Percentiles rank a stretch among this genome's conserved stretches.
phyloP scores from a whole-genome alignment of 1,140 invertebrate species.

The Phortica variegata region DNA sequence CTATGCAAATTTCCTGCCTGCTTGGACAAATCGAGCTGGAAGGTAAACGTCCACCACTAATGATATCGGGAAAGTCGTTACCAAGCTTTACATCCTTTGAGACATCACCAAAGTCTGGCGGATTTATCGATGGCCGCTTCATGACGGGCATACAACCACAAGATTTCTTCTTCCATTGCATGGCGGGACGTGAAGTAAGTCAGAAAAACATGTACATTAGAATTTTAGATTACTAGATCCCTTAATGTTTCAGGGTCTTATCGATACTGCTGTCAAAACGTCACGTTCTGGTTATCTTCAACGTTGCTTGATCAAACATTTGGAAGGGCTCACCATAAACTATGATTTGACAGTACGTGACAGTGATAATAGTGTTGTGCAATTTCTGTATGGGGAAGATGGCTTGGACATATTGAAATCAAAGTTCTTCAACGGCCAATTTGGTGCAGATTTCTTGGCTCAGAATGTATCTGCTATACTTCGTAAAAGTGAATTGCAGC shows the following conservation, averaged over 20 bases:
- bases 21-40: slow-evolving; percentile 98
- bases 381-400: slow-evolving; percentile 98
- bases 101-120: slow-evolving; percentile 87
- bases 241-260: slow-evolving; percentile 62
- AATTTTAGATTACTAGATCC: not conserved
- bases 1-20: slow-evolving; percentile 96
- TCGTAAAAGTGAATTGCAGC: slow-evolving; percentile 29
- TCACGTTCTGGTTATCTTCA: slow-evolving; percentile 97
- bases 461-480: slow-evolving; percentile 73
- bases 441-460: slow-evolving; percentile 75
- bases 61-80: slow-evolving; percentile 85
- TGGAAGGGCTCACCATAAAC: slow-evolving; percentile 88
- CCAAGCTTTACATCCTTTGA: slow-evolving; percentile 94
- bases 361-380: slow-evolving; percentile 90
- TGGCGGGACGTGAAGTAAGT: slow-evolving; percentile 93
- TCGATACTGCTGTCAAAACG: slow-evolving; percentile 88
- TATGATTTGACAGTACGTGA: slow-evolving; percentile 97
- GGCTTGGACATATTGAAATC: slow-evolving; percentile 88
- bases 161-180: slow-evolving; percentile 99
- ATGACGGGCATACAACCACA: slow-evolving; percentile 96
- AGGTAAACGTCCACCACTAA: slow-evolving; percentile 92
- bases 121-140: slow-evolving; percentile 94
- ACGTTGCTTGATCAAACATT: slow-evolving; percentile 95
- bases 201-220: slow-evolving; percentile 2
- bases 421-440: slow-evolving; percentile 79